A percentile compares a stretch with the other conserved stretches of the same genome.
Conservation (phyloP, 2,113 vertebrate species). For the Catharus fuscescens region DNA sequence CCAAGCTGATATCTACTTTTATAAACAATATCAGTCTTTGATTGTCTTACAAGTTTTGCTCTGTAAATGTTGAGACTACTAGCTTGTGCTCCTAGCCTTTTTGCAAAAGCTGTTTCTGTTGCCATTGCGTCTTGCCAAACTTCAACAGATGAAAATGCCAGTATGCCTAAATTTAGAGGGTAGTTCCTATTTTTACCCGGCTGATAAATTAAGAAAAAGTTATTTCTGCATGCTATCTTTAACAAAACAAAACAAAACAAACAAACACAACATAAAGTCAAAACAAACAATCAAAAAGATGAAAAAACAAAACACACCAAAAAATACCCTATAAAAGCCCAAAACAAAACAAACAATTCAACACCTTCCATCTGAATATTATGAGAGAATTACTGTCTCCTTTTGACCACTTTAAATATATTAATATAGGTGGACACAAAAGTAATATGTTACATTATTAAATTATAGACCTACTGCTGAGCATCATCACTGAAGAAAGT, state of each 20-base stretch:
- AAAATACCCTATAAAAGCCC: rapidly evolving
- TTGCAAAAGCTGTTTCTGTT: neutral
- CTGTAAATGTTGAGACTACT: rapidly evolving
- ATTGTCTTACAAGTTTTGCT: neutral
- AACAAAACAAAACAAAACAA: neutral
- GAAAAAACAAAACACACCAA: too few relatives aligned
- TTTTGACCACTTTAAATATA: neutral
- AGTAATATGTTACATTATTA: neutral
- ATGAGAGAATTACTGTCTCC: rapidly evolving
- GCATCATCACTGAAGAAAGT: neutral
- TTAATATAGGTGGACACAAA: neutral
- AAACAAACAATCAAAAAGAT: rapidly evolving
- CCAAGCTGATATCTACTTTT: neutral
- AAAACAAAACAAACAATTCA: neutral
- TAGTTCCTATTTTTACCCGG: neutral
- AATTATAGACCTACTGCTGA: neutral
- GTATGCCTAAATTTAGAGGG: neutral
- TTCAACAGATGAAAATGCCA: neutral
- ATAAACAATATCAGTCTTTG: neutral
- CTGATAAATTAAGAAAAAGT: neutral
- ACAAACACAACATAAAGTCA: rapidly evolving
- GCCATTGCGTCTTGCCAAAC: neutral
- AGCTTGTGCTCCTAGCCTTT: neutral
- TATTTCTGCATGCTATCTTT: neutral
- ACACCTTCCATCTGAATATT: neutral